phyloP scores from a whole-genome alignment of 2,888 invertebrate genomes.

The Clistopyga incitator region DNA sequence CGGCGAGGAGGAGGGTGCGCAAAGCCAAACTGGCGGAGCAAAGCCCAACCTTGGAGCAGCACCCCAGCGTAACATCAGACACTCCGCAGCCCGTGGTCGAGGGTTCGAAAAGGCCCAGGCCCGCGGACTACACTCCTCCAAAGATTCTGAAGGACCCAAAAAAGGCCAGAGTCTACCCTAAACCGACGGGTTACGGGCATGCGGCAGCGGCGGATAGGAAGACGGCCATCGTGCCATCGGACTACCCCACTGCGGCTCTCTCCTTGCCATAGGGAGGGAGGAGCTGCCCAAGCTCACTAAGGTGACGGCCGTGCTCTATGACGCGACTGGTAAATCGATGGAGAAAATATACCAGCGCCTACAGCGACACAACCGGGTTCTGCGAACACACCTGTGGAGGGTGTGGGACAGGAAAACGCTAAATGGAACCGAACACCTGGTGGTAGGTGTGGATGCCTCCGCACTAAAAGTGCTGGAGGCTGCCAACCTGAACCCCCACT shows the following conservation, averaged over 20 bases:
- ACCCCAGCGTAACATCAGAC: neutral
- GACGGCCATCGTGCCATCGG: conserved; percentile 28
- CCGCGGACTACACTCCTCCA: conserved; percentile 24
- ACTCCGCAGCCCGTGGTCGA: neutral
- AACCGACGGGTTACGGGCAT: too few relatives aligned
- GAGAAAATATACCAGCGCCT: too few relatives aligned
- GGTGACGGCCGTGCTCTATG: neutral
- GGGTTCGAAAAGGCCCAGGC: conserved; percentile 24
- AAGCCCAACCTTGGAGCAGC: neutral
- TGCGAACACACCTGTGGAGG: conserved; percentile 58
- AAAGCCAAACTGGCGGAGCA: conserved; percentile 9
- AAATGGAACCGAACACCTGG: too few relatives aligned
- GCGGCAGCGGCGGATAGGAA: neutral
- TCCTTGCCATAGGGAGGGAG: too few relatives aligned
- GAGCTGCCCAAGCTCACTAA: neutral
- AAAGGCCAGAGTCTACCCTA: too few relatives aligned
- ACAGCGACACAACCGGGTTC: conserved; percentile 58
- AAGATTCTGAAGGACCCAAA: too few relatives aligned
- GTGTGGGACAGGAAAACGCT: conserved; percentile 10
- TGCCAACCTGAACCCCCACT: too few relatives aligned
- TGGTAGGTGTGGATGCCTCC: too few relatives aligned
- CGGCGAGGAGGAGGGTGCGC: conserved; percentile 12
- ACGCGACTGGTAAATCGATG: too few relatives aligned
- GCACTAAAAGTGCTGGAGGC: too few relatives aligned
- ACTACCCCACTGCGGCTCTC: conserved; percentile 1